These are phyloP conservation scores for Heliconius congener DNA, from an alignment of 1,140 invertebrate species.

Conservation along the genomic window DNA sequence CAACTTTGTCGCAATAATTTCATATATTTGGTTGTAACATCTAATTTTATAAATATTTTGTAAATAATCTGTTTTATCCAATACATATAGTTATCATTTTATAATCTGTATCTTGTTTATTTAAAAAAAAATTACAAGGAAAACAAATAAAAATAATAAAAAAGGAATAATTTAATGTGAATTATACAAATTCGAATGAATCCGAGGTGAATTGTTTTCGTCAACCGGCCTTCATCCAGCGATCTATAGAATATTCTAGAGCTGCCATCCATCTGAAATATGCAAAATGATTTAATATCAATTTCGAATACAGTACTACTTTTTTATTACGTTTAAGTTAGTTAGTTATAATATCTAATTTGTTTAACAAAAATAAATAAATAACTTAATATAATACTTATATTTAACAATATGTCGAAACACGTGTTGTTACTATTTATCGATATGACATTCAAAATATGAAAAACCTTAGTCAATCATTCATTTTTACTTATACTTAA, in stretches of 20 bases:
- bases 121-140: slow-evolving; percentile 17
- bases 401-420: no score
- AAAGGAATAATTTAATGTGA: slow-evolving; percentile 25
- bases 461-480: no score
- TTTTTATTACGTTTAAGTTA: no score
- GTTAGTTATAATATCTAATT: no score
- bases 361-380: no score
- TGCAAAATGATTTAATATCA: slow-evolving; percentile 18
- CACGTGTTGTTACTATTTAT: no score
- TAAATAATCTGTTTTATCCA: not conserved
- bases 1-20: not conserved
- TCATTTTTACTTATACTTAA: no score
- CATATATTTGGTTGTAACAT: not conserved
- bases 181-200: slow-evolving; percentile 66
- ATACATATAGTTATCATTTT: not conserved
- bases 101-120: not conserved
- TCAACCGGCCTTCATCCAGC: slow-evolving; percentile 96
- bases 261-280: slow-evolving; percentile 95
- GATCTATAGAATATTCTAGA: slow-evolving; percentile 96
- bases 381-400: no score
- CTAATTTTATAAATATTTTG: slow-evolving; percentile 9
- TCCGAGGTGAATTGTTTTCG: slow-evolving; percentile 54
- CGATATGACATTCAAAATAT: no score
- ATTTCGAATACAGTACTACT: not conserved
- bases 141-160: slow-evolving; percentile 40